These are phyloP conservation scores for Mobula birostris DNA, from an alignment of 2,113 vertebrate genomes.

Conservation along the genomic window DNA sequence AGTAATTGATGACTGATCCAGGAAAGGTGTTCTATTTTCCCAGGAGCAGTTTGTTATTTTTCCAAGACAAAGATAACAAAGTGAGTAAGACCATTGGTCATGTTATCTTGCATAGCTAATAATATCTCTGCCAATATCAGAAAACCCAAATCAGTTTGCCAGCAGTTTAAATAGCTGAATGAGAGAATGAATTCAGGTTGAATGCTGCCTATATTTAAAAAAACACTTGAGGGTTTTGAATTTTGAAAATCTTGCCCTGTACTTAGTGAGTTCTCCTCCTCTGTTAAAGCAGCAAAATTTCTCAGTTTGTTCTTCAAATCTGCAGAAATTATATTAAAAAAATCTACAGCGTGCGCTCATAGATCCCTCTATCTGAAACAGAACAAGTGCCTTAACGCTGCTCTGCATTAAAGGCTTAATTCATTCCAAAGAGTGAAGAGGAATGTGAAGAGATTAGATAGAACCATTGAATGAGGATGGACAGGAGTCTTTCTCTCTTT, in stretches of 20 bases:
- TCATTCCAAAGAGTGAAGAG: background rate
- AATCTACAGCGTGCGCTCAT: background rate
- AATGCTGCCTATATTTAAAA: too few relatives aligned
- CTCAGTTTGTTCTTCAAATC: background rate
- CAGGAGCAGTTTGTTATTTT: background rate
- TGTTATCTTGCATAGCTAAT: too few relatives aligned
- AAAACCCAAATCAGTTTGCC: too few relatives aligned
- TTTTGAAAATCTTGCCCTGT: too few relatives aligned
- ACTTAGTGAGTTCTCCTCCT: background rate
- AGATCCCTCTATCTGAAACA: background rate
- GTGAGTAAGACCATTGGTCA: too few relatives aligned
- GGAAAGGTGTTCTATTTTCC: too few relatives aligned
- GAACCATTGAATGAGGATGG: background rate
- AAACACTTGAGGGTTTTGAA: too few relatives aligned
- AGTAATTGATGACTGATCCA: background rate
- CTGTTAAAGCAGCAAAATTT: background rate
- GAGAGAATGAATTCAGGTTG: too few relatives aligned
- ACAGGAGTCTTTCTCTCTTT: too few relatives aligned
- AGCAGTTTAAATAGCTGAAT: too few relatives aligned
- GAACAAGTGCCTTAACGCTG: background rate
- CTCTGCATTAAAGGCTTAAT: background rate
- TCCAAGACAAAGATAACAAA: too few relatives aligned
- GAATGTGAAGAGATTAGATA: background rate
- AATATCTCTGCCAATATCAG: too few relatives aligned
- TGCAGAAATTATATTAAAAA: background rate